phyloP scores from a whole-genome alignment of 2,113 vertebrate species.

The Rhynchopsitta pachyrhyncha region DNA sequence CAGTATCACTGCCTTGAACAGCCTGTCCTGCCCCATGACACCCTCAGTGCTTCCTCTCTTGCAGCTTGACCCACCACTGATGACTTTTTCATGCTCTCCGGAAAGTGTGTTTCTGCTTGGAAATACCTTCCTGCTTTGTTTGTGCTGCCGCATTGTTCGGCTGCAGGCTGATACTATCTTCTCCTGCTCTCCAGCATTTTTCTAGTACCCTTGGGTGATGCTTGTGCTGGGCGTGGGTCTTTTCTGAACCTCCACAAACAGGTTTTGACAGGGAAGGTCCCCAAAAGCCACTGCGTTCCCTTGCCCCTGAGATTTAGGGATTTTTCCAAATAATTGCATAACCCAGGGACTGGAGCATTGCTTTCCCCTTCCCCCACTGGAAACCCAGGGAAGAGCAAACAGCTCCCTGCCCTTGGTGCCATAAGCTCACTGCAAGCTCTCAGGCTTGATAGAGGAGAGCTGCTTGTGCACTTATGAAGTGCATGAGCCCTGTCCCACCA shows the following conservation, averaged over 20 bases:
- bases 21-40: background rate
- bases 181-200: constrained; percentile 31
- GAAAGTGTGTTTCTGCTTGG: constrained; percentile 23
- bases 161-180: constrained; percentile 25
- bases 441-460: fast-evolving
- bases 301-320: background rate
- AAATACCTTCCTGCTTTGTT: constrained; percentile 53
- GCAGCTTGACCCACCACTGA: background rate
- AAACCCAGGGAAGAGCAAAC: constrained; percentile 9
- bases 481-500: background rate
- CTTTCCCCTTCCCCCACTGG: background rate
- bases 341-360: background rate
- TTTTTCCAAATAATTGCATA: constrained; percentile 43
- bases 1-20: background rate
- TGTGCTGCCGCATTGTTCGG: constrained; percentile 7
- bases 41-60: background rate
- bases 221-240: fast-evolving
- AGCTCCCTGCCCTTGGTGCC: background rate
- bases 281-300: background rate
- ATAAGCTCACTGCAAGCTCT: background rate
- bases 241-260: background rate
- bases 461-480: background rate
- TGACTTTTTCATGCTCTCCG: constrained; percentile 55
- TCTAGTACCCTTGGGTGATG: constrained; percentile 21
- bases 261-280: background rate